These are phyloP conservation scores for Linepithema humile DNA, from an alignment of 1,140 invertebrate species.

Conservation along the genomic window DNA sequence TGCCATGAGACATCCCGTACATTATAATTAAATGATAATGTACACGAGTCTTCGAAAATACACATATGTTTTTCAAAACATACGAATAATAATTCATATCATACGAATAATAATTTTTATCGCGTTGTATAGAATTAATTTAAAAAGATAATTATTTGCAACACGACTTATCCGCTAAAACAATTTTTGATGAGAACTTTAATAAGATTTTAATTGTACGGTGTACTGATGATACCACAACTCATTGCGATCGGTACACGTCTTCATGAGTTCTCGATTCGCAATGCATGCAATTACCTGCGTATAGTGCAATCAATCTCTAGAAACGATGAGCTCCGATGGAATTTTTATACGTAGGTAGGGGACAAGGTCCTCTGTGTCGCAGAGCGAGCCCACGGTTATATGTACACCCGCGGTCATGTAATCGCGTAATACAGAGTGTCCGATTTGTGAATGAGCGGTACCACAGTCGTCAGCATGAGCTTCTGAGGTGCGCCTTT, in stretches of 20 bases:
- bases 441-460: constrained; percentile 78
- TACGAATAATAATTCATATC: no score
- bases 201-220: neutral
- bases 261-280: neutral
- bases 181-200: neutral
- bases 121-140: no score
- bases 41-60: no score
- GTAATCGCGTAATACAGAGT: constrained; percentile 67
- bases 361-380: constrained; percentile 58
- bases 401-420: constrained; percentile 31
- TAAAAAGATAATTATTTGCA: neutral
- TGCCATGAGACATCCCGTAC: no score
- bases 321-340: constrained; percentile 23
- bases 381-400: constrained; percentile 37
- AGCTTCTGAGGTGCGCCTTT: constrained; percentile 71
- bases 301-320: neutral
- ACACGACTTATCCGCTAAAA: neutral
- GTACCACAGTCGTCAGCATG: constrained; percentile 68
- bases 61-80: no score
- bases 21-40: no score
- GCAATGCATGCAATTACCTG: neutral
- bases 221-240: neutral
- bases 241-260: neutral
- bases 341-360: constrained; percentile 54
- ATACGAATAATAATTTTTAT: no score